Base-by-base conservation (phyloP, 2,797 vertebrate genomes). In the Macropodus opercularis region DNA sequence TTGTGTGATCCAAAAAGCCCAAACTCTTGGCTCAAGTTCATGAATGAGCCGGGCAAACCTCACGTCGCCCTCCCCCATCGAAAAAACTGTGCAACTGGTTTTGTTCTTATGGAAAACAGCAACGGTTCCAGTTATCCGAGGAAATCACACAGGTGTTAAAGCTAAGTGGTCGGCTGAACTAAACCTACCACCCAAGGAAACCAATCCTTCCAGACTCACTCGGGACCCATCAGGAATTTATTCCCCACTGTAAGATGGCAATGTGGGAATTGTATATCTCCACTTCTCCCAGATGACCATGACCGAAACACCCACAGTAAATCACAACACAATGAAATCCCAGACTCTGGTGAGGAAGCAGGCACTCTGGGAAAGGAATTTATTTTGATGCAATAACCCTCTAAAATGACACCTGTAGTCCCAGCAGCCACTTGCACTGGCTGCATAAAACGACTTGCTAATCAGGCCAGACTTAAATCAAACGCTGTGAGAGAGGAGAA, bases 321-420 rank as follows among this genome's bases (percentile, higher is more conserved):
- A 91, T 90, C 89, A 91, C 49, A 35, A 13, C 72, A 80, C 41
- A 74, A 71, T 89, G 84, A 90, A 91, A 90, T 83, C 78, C 66
- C 88, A 87, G 81, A 84, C 86, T 72, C 69, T 62, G 32, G 68
- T 1, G 36, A 77, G 82, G 87, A 90, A 89, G 89, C 62, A n/a
- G 68, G 85, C 82, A 87, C 89, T 83, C 79, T 89, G 88, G 88
- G 89, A 90, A 89, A 83, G 72, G 79, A 85, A 85, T 87, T 87
- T 60, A 81, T 87, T 85, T 89, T 83, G 76, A 89, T 81, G 82
- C 73, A 80, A 85, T 81, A 80, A 69, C 71, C 71, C 57, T 49
- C 17, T 38, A 80, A 78, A 75, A 72, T 54, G 62, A 84, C 85
- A 90, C 85, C 79, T 84, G 79, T 49, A 63, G 66, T 60, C 73